A percentile compares a stretch with the other conserved stretches of the same genome.
phyloP scores from a whole-genome alignment of 2,888 invertebrate species.

The Automeris io region DNA sequence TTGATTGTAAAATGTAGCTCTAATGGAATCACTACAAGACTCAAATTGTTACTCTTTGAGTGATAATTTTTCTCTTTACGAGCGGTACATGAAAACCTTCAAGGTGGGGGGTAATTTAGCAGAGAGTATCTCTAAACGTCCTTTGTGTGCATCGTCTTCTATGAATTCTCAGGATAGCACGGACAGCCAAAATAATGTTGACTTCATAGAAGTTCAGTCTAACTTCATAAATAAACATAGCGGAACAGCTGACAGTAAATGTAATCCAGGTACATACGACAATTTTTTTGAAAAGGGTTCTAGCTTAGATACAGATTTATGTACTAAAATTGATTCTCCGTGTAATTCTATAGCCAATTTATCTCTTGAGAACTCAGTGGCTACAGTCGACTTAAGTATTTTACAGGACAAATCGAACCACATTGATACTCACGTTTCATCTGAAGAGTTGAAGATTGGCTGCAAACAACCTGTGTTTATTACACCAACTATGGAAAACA shows the following conservation, averaged over 20 bases:
- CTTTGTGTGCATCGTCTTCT: slow-evolving; percentile 29
- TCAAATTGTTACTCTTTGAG: slow-evolving; percentile 66
- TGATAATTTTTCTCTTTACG: slow-evolving; percentile 67
- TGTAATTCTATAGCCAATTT: slow-evolving; percentile 42
- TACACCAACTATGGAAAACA: slow-evolving; percentile 73
- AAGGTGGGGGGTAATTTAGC: slow-evolving; percentile 50
- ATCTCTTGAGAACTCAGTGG: slow-evolving; percentile 45
- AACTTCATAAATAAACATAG: slow-evolving; percentile 43
- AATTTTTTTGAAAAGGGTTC: slow-evolving; percentile 37
- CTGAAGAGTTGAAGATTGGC: slow-evolving; percentile 53
- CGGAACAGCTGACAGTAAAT: slow-evolving; percentile 33
- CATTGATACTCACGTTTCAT: slow-evolving; percentile 45
- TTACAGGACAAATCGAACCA: slow-evolving; percentile 52
- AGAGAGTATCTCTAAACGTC: slow-evolving; percentile 30
- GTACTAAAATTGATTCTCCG: slow-evolving; percentile 44
- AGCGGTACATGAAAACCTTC: slow-evolving; percentile 67
- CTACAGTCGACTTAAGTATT: slow-evolving; percentile 46
- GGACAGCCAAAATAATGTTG: slow-evolving; percentile 52
- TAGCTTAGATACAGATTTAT: slow-evolving; percentile 38
- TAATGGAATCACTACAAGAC: slow-evolving; percentile 69
- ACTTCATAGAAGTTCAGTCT: slow-evolving; percentile 42
- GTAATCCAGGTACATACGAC: slow-evolving; percentile 28
- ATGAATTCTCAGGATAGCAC: slow-evolving; percentile 40
- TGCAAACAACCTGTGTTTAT: slow-evolving; percentile 57
- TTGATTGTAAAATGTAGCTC: slow-evolving; percentile 39